Evolutionary conservation across 2,797 vertebrate species (phyloP).

Genomic region (Micropoecilia bifurca): DNA sequence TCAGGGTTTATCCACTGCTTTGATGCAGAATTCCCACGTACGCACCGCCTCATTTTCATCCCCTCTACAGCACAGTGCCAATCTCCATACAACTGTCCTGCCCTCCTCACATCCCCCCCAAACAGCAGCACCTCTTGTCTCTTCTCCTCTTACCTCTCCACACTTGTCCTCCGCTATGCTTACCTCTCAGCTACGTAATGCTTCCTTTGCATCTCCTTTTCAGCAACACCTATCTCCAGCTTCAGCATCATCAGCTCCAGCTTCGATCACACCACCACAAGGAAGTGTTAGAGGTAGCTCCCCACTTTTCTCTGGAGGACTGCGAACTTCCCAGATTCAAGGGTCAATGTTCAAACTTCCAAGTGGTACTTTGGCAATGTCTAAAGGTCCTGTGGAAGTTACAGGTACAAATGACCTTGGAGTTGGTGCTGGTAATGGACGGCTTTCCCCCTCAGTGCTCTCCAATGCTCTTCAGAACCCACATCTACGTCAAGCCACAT

Average conservation of each 20-base stretch:
- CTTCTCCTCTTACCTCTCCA: slow-evolving; percentile 55
- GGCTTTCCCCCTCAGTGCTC: slow-evolving; percentile 61
- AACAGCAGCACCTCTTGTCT: slow-evolving; percentile 13
- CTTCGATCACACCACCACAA: slow-evolving; percentile 48
- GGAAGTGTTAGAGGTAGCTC: slow-evolving; percentile 40
- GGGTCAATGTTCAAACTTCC: slow-evolving; percentile 69
- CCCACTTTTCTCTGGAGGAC: slow-evolving; percentile 60
- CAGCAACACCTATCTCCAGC: slow-evolving; percentile 65
- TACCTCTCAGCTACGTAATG: slow-evolving; percentile 74
- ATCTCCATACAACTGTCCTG: slow-evolving; percentile 67
- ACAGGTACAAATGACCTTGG: slow-evolving; percentile 23
- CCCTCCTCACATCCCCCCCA: slow-evolving; percentile 55
- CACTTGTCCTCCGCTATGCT: slow-evolving; percentile 71
- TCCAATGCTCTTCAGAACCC: slow-evolving; percentile 76
- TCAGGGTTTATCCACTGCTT: slow-evolving; percentile 55
- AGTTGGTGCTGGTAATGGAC: slow-evolving; percentile 26
- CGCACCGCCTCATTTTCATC: slow-evolving; percentile 63
- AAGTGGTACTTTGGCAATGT: slow-evolving; percentile 59
- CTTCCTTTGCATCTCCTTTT: slow-evolving; percentile 73
- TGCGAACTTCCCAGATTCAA: slow-evolving; percentile 67
- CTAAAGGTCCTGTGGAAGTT: slow-evolving; percentile 36
- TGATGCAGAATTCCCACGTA: slow-evolving; percentile 62
- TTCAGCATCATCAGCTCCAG: slow-evolving; percentile 38
- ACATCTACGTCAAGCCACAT: slow-evolving; percentile 69
- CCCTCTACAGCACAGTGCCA: slow-evolving; percentile 73